Base-by-base conservation (phyloP, 2,113 vertebrate genomes). In the Mus musculus region DNA sequence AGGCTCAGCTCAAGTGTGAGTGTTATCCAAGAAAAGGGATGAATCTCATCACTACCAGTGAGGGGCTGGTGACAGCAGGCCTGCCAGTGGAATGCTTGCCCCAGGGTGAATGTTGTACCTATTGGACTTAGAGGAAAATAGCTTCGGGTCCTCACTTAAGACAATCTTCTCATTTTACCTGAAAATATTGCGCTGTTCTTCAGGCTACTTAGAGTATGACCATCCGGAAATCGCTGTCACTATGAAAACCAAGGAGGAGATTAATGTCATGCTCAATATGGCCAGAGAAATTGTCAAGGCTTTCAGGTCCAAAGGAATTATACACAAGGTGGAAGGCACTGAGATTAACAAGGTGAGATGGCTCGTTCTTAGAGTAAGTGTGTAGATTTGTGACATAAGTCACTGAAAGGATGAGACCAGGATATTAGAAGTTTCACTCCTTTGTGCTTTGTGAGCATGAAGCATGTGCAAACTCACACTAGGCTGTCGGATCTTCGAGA, bases 181-280 rank as follows among this genome's bases (percentile, higher is more conserved):
- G 73, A 94, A 96, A 93, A 84, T 93, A 56, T 85, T 73, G 90
- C 90, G 2, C 82, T 87, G 52, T 59, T 91, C 94, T 94, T 91
- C 80, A 98, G 97, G 97, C 19, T 98, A 97, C 94, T 96, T 98
- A 65, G 97, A 98, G 33, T 98, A 90, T 71, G 97, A 98, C 90
- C 89, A 97, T 42, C 97, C 96, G 82, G 97, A 98, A 81, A 98
- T 97, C 9, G 71, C 82, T 84, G 16, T 97, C 84, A 77, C 95
- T 52, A 95, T 98, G 96, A 98, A 98, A 93, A 97, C 97, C 82
- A 97, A 97, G 78, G 95, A 97, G 4, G 61, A 98, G 88, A 96
- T 97, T 88, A 88, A 97, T 87, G 96, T 84, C 71, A 95, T 98
- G 96, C 97, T 98, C 84, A 97, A 42, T 88, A 91, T 97, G 77